Conservation (phyloP, 2,888 invertebrate species). For the Volucella bombylans region DNA sequence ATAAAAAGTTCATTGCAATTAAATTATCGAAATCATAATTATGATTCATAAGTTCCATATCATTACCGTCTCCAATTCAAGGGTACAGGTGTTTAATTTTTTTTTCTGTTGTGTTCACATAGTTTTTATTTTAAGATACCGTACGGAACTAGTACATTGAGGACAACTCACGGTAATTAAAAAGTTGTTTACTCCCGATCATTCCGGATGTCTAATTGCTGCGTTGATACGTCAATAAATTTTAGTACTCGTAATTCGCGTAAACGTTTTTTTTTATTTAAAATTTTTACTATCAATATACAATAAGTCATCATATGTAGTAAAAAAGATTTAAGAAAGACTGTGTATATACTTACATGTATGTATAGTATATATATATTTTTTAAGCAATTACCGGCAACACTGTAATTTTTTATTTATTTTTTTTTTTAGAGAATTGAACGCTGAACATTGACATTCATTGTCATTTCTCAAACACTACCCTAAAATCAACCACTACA, state of each 20-base stretch:
- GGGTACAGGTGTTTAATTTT: constrained; percentile 15
- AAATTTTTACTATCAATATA: too few relatives aligned
- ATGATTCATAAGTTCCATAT: constrained; percentile 23
- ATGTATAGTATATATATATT: too few relatives aligned
- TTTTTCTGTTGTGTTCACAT: too few relatives aligned
- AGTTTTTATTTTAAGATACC: background rate
- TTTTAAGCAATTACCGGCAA: constrained; percentile 63
- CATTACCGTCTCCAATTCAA: constrained; percentile 5
- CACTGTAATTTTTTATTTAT: constrained; percentile 44
- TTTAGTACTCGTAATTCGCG: too few relatives aligned
- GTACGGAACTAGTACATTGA: background rate
- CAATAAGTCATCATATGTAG: too few relatives aligned
- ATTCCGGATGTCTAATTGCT: constrained; percentile 4
- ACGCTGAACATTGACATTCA: constrained; percentile 43
- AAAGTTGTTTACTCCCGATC: background rate
- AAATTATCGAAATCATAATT: background rate
- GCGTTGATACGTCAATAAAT: too few relatives aligned
- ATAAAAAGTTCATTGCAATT: background rate
- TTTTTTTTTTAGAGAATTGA: background rate
- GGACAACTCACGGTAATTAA: background rate
- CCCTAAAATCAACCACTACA: background rate
- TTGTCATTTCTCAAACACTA: constrained; percentile 48
- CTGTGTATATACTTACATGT: too few relatives aligned
- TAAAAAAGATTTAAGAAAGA: background rate
- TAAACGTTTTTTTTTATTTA: too few relatives aligned